Evolutionary conservation across 1,140 invertebrate genomes (phyloP), one percentile per base, ranked within the genome.

Genomic region (Zaprionus vittiger): DNA sequence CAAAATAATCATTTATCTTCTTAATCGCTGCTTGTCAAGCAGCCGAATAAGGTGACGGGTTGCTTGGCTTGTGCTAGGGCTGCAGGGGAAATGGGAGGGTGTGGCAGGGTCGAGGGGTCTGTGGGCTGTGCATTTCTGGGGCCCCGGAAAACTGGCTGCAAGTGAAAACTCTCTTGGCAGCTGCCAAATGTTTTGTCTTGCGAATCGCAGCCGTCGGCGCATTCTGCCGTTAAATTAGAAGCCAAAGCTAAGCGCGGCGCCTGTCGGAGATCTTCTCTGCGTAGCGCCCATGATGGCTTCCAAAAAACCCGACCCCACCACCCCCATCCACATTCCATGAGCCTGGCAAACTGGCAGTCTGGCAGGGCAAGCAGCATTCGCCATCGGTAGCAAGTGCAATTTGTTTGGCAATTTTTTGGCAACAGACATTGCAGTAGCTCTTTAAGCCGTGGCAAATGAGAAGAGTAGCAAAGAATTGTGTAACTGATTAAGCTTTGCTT

Each of bases 1-100:
- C 77, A 86, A 87, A 86, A 86, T 80, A 86, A 87, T 87, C 80
- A 86, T 86, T 86, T 86, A 83, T 86, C 83, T 86, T 87, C 69
- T 80, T 80, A 87, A 87, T 87, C 80, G 83, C 80, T 68, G 77
- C 73, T 69, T 69, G 76, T 79, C 83, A 75, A 74, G 63, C 49
- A 31, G 44, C 37, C 65, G 22, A 54, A 66, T 54, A 34, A 26
- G 38, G 11, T 57, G 17, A 47, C n/a, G 41, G 41, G 41, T 47
- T 4, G 41, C 41, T 47, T 47, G 41, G 41, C n/a, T 47, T 7
- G n/a, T 17, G n/a, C n/a, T 47, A 9, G 2, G 41, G 5, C 15
- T 47, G 41, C 41, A 5, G 49, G 9, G 15, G 2, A 5, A 7
- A 1, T 12, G 15, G 12, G 37, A 44, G 24, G 52, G 31, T 24